phyloP scores from a whole-genome alignment of 1,140 invertebrate genomes.

The Camponotus floridanus region DNA sequence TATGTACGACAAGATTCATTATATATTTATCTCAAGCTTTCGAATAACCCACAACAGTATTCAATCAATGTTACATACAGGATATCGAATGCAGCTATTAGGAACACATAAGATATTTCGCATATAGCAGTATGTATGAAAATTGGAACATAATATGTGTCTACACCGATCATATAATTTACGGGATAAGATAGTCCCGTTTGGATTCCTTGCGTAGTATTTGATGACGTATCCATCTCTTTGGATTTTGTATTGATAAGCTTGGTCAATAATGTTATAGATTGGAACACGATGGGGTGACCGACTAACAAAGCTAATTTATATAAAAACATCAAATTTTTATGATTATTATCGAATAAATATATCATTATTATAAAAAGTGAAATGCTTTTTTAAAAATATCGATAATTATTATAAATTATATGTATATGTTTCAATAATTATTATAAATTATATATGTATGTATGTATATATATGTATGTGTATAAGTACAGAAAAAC shows the following conservation, averaged over 20 bases:
- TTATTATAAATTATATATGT: too few species aligned
- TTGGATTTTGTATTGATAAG: not conserved
- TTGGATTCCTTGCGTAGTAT: not conserved
- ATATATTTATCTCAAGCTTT: not conserved
- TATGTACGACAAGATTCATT: too few species aligned
- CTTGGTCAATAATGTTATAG: not conserved
- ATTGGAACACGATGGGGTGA: not conserved
- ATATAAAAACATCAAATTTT: not conserved
- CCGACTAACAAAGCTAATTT: not conserved
- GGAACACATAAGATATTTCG: not conserved
- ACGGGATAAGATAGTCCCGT: not conserved
- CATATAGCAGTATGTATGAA: constrained; percentile 16
- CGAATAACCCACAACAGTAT: constrained; percentile 17
- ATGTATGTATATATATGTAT: too few species aligned
- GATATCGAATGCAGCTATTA: constrained; percentile 7
- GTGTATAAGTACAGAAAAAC: too few species aligned
- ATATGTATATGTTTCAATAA: too few species aligned
- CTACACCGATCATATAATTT: constrained; percentile 26
- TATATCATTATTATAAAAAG: not conserved
- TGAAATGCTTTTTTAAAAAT: not conserved
- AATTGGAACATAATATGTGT: constrained; percentile 39
- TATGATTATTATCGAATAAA: not conserved
- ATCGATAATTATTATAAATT: not conserved
- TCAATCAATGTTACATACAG: constrained; percentile 16
- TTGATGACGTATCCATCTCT: not conserved